Percentiles rank a stretch among this genome's conserved stretches.
Evolutionary conservation across 2,888 invertebrate species (phyloP).

Genomic region (Acholoe squamosa): DNA sequence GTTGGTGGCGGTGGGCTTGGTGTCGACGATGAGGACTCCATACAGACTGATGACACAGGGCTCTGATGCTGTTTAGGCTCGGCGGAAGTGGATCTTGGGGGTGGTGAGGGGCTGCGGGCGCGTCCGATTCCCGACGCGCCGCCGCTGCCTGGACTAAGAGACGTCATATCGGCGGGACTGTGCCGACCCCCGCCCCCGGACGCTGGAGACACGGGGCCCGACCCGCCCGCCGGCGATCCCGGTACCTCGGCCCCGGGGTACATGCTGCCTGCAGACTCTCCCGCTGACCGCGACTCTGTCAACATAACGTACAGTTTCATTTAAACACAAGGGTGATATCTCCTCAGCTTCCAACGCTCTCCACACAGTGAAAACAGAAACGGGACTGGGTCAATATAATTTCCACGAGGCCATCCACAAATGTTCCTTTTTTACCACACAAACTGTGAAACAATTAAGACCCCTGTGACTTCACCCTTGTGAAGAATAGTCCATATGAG

Average conservation of each 20-base stretch:
- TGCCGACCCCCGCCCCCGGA: slow-evolving; percentile 37
- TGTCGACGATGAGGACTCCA: neutral
- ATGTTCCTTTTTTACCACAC: too few relatives aligned
- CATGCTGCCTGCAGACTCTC: slow-evolving; percentile 23
- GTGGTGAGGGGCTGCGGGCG: neutral
- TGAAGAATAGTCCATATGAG: too few relatives aligned
- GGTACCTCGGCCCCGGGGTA: slow-evolving; percentile 23
- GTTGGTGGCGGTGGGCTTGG: neutral
- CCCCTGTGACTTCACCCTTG: too few relatives aligned
- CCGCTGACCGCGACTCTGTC: slow-evolving; percentile 52
- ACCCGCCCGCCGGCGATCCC: slow-evolving; percentile 44
- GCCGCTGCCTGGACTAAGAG: neutral
- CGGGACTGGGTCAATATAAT: too few relatives aligned
- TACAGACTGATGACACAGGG: neutral
- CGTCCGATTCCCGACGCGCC: neutral
- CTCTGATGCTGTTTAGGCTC: neutral
- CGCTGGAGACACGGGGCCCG: slow-evolving; percentile 45
- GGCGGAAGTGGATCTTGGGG: neutral
- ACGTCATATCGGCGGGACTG: neutral
- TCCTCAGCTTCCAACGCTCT: neutral
- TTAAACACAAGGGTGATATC: neutral
- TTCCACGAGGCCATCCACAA: too few relatives aligned
- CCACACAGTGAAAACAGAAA: too few relatives aligned
- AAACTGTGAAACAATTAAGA: too few relatives aligned
- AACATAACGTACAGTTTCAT: slow-evolving; percentile 58